These are phyloP conservation scores for Allolobophora icterica DNA, from an alignment of 2,888 invertebrate species.

Conservation along the genomic window DNA sequence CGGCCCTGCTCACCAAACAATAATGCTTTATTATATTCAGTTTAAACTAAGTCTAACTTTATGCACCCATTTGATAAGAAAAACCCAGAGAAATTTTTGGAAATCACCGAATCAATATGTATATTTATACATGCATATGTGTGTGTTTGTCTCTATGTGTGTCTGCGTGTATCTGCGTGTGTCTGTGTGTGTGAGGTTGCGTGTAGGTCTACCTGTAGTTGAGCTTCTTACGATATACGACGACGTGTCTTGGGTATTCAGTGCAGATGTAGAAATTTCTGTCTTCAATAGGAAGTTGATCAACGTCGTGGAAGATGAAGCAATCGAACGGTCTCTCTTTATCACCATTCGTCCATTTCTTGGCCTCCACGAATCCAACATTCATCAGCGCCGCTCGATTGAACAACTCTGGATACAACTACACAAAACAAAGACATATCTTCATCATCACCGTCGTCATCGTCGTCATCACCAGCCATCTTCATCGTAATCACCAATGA, in stretches of 20 bases:
- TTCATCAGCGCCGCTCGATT: constrained; percentile 24
- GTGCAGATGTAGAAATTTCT: constrained; percentile 91
- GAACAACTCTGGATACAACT: neutral
- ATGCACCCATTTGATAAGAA: too few species aligned
- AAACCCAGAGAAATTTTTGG: too few species aligned
- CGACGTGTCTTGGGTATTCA: constrained; percentile 86
- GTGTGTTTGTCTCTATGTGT: neutral
- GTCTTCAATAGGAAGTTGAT: constrained; percentile 89
- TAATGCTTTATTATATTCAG: too few species aligned
- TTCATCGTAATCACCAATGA: neutral
- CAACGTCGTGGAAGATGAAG: constrained; percentile 95
- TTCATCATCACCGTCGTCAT: neutral
- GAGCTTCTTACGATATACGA: constrained; percentile 22
- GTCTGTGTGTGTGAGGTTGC: neutral
- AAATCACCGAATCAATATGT: too few species aligned
- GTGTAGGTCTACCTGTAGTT: neutral
- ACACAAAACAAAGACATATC: neutral
- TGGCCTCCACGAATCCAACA: constrained; percentile 12
- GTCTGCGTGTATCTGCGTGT: neutral
- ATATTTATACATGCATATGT: too few species aligned
- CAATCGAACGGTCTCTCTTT: constrained; percentile 69
- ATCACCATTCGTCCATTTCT: neutral
- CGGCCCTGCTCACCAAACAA: too few species aligned
- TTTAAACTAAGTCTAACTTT: too few species aligned
- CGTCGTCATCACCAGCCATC: neutral